A percentile compares a stretch with the other conserved stretches of the same genome.
These are phyloP conservation scores for Synergus umbraculus DNA, from an alignment of 2,888 invertebrate genomes.

Conservation along the genomic window DNA sequence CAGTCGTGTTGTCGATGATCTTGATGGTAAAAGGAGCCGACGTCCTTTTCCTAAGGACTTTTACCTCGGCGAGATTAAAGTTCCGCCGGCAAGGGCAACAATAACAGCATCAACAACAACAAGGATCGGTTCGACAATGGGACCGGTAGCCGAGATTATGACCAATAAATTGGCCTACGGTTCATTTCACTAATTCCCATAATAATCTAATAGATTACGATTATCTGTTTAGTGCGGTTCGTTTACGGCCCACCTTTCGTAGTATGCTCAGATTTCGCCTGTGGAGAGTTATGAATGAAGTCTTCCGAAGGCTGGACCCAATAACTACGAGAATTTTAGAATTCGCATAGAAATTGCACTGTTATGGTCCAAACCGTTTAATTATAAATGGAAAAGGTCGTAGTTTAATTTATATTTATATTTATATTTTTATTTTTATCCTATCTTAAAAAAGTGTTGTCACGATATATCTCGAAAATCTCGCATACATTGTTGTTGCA, in stretches of 20 bases:
- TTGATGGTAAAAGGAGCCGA: slow-evolving; percentile 70
- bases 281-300: slow-evolving; percentile 59
- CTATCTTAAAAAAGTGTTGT: too few relatives aligned
- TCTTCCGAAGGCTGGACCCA: slow-evolving; percentile 35
- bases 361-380: background rate
- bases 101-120: slow-evolving; percentile 61
- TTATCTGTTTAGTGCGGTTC: slow-evolving; percentile 76
- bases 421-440: too few relatives aligned
- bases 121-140: slow-evolving; percentile 62
- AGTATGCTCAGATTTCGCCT: slow-evolving; percentile 47
- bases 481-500: too few relatives aligned
- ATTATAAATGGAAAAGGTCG: background rate
- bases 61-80: slow-evolving; percentile 69
- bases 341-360: slow-evolving; percentile 15
- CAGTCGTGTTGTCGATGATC: slow-evolving; percentile 53
- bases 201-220: slow-evolving; percentile 77
- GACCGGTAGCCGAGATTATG: slow-evolving; percentile 71
- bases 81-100: slow-evolving; percentile 63
- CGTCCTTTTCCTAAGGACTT: slow-evolving; percentile 60
- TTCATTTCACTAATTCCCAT: slow-evolving; percentile 77
- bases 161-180: slow-evolving; percentile 76
- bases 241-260: slow-evolving; percentile 64
- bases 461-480: slow-evolving; percentile 9
- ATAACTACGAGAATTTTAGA: slow-evolving; percentile 14
- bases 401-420: background rate